Evolutionary conservation across 2,888 invertebrate species (phyloP), one percentile per base, ranked within the genome.

Genomic region (Drosophila parthenogenetica): DNA sequence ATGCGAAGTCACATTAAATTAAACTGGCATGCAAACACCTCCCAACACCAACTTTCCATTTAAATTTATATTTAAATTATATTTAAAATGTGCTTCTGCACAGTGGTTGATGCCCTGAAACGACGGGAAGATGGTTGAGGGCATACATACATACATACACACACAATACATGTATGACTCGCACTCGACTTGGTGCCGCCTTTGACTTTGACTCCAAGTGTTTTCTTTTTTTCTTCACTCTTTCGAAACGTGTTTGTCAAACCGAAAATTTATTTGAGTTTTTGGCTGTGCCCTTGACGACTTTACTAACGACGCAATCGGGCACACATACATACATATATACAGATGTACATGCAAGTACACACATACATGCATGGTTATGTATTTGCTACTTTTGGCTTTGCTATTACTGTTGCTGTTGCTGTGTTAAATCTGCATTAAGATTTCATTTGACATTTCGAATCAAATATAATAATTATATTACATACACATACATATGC

Each of bases 1-100:
- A 77, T 67, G 78, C 72, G 83, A 80, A 80, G 84, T 81, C 78
- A 83, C 81, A 83, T 83, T 83, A 83, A 77, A 83, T 75, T 62
- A 69, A 51, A 62, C 74, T 77, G 74, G 70, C 80, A 58, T 68
- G 59, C 55, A 64, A 60, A 32, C 29, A 57, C 22, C 65, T 60
- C 16, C 40, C 10, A 64, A 40, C 19, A 22, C 32, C 37, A 59
- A 40, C 61, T 48, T 45, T 57, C 32, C 45, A 58, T 45, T 60
- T 71, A 69, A 63, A 81, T 81, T 81, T 69, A 64, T 77, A 75
- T 71, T 61, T 74, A 59, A 69, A 80, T 71, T 77, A 59, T 71
- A 80, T 71, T 77, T 74, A 65, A 73, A 66, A 57, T 77, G 55
- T 61, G 55, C 59, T 69, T 46, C 39, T 11, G n/a, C 29, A 29